Evolutionary conservation across 2,797 vertebrate species (phyloP), one percentile per base, ranked within the genome.

Genomic region (Eulemur mongoz): DNA sequence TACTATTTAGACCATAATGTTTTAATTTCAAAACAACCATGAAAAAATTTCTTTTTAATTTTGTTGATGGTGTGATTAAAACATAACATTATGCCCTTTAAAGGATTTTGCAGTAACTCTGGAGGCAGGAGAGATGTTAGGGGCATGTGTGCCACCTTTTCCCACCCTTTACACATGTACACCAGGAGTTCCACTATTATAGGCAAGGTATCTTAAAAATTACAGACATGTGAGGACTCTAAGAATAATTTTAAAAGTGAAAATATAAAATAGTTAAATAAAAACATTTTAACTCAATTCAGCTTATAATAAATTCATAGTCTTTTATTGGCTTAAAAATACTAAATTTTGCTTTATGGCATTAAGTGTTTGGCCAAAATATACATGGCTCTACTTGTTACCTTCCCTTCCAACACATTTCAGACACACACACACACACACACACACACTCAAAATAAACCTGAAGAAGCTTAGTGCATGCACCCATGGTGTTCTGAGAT

Each of bases 181-280:
- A 35, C 9, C 9, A 40, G 20, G 38, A 96, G 14, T 82, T 38
- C 7, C 15, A 80, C 8, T 48, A 18, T 86, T 75, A 78, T 18
- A 89, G 61, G 25, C 8, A 4, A 72, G 45, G 0, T 59, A 54
- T 27, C 52, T 94, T 65, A 72, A 94, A 82, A 94, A 67, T 65
- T 48, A 57, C 1, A 93, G 40, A n/a, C 13, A 70, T 57, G 35
- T 20, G 23, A 94, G 38, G 27, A 95, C 12, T 52, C 48, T 89
- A 70, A 67, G 57, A 94, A 86, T 84, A 78, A 63, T 69, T 93
- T 95, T 86, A 61, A 65, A 94, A 92, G 11, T 87, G 30, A 94
- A 96, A 82, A 40, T 48, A 82, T 10, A 95, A 89, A 91, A 73
- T 9, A 61, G 32, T n/a, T 86, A 43, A 82, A 86, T 11, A 78